Evolutionary conservation across 2,113 vertebrate genomes (phyloP).

Genomic region (Rhabdomys dilectus): DNA sequence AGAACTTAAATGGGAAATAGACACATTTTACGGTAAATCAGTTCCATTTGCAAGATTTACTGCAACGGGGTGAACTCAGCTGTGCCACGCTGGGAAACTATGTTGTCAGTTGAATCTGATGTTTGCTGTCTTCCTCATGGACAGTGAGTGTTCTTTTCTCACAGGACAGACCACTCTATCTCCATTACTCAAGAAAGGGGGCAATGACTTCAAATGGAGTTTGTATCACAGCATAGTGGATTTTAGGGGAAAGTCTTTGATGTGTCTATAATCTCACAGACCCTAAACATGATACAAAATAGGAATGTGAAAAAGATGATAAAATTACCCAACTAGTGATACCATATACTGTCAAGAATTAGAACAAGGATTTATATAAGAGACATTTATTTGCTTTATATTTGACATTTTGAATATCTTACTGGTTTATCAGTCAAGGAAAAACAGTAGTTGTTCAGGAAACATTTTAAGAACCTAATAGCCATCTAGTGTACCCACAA

Average conservation of each 20-base stretch:
- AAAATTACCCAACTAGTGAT: no score
- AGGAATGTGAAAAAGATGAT: no score
- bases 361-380: background rate
- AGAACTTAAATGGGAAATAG: slow-evolving; percentile 37
- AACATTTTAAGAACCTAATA: background rate
- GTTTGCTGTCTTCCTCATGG: background rate
- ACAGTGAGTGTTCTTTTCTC: background rate
- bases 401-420: background rate
- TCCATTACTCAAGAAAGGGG: background rate
- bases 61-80: background rate
- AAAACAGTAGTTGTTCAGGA: background rate
- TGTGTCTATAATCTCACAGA: background rate
- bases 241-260: no score
- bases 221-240: background rate
- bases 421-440: background rate
- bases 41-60: slow-evolving; percentile 38
- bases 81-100: slow-evolving; percentile 29
- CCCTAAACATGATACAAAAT: background rate
- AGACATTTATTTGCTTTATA: background rate
- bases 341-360: no score
- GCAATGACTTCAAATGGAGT: slow-evolving; percentile 21
- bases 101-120: background rate
- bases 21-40: slow-evolving; percentile 61
- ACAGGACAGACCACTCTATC: background rate
- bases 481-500: background rate